A percentile compares a stretch with the other conserved stretches of the same genome.
phyloP scores from a whole-genome alignment of 2,888 invertebrate genomes.

The Zaprionus lineosus region DNA sequence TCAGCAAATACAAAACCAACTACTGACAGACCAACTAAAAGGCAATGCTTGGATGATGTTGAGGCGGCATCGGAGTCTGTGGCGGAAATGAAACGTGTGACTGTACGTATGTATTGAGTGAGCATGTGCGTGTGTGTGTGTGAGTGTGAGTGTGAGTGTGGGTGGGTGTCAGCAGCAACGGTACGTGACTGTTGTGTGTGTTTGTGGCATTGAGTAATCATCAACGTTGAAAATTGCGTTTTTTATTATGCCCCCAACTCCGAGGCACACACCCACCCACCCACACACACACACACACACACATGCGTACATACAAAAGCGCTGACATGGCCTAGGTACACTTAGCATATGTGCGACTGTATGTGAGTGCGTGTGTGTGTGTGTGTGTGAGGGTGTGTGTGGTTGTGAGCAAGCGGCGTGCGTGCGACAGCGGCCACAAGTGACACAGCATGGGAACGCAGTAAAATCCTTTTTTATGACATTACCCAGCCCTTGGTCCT shows the following conservation, averaged over 20 bases:
- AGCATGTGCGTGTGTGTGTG: slow-evolving; percentile 22
- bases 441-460: slow-evolving; percentile 68
- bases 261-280: slow-evolving; percentile 13
- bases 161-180: slow-evolving; percentile 7
- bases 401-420: slow-evolving; percentile 31
- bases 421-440: slow-evolving; percentile 56
- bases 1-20: slow-evolving; percentile 39
- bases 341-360: slow-evolving; percentile 45
- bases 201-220: slow-evolving; percentile 76
- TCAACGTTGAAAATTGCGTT: slow-evolving; percentile 78
- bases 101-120: slow-evolving; percentile 4
- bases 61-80: slow-evolving; percentile 62
- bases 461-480: slow-evolving; percentile 77
- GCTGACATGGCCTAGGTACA: slow-evolving; percentile 66
- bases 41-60: slow-evolving; percentile 41
- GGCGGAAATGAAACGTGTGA: slow-evolving; percentile 70
- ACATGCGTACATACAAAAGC: no score
- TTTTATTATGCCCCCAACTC: slow-evolving; percentile 60
- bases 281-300: slow-evolving; percentile 12
- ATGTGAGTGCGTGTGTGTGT: slow-evolving; percentile 6
- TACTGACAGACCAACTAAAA: slow-evolving; percentile 57
- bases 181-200: slow-evolving; percentile 45
- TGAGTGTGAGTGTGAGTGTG: slow-evolving; percentile 3
- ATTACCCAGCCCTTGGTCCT: slow-evolving; percentile 51
- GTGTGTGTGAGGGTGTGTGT: slow-evolving; percentile 3